Conservation (phyloP, 2,113 vertebrate genomes). For the Melanerpes aurifrons region DNA sequence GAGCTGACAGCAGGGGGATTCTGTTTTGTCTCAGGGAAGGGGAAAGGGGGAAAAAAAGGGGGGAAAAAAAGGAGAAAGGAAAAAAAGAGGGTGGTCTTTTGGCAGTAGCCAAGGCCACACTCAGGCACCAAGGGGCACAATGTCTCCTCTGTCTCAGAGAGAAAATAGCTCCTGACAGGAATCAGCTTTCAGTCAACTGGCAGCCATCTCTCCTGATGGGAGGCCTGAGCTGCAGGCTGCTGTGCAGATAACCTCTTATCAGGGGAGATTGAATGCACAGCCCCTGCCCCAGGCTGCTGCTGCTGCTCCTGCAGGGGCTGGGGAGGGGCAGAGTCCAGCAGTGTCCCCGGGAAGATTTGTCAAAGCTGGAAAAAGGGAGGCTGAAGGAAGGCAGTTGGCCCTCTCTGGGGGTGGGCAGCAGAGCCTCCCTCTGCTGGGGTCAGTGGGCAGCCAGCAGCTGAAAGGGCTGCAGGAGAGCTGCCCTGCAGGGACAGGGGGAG, state of each 20-base stretch:
- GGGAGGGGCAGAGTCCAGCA: background rate
- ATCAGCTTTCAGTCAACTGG: conserved; percentile 83
- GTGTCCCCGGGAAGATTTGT: background rate
- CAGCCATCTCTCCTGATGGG: conserved; percentile 71
- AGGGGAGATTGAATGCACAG: conserved; percentile 33
- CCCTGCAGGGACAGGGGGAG: too few relatives aligned
- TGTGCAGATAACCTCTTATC: conserved; percentile 64
- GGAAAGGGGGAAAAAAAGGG: background rate
- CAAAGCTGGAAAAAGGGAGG: background rate
- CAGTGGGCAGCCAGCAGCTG: too few relatives aligned
- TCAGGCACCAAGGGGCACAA: conserved; percentile 78
- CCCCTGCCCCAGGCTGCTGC: background rate
- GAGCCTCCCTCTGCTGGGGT: too few relatives aligned
- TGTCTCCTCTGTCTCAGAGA: conserved; percentile 77
- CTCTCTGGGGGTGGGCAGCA: background rate
- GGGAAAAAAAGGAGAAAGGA: background rate
- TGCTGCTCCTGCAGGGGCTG: conserved; percentile 20
- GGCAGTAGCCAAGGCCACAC: conserved; percentile 62
- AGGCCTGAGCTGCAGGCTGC: conserved; percentile 55
- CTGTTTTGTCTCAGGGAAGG: conserved; percentile 77
- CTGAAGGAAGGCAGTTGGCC: background rate
- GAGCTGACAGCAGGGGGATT: conserved; percentile 73
- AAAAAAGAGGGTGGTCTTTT: conserved; percentile 77
- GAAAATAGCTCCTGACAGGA: conserved; percentile 82
- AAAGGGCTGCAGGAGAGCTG: too few relatives aligned